phyloP scores from a whole-genome alignment of 2,797 vertebrate species.

The Fratercula arctica region DNA sequence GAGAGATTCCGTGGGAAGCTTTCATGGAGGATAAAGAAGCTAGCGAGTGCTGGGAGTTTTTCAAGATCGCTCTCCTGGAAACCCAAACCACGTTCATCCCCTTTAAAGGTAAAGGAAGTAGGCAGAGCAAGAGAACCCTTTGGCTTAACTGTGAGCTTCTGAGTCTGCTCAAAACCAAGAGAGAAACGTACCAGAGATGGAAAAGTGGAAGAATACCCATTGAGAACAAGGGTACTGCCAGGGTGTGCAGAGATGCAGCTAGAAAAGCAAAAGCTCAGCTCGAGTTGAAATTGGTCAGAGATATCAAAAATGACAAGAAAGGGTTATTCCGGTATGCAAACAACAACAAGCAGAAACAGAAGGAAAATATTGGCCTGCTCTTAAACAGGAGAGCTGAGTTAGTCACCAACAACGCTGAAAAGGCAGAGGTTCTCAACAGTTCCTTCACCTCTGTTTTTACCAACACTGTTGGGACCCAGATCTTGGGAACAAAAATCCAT shows the following conservation, averaged over 20 bases:
- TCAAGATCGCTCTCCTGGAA: background rate
- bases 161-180: background rate
- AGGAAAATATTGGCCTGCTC: background rate
- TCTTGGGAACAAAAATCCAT: background rate
- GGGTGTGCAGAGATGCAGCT: background rate
- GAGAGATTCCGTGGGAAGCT: background rate
- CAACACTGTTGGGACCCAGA: background rate
- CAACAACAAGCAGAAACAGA: background rate
- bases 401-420: background rate
- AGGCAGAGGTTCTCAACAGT: background rate
- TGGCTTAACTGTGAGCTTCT: background rate
- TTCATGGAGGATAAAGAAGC: background rate
- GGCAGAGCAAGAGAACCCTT: background rate
- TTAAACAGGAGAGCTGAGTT: background rate
- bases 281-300: background rate
- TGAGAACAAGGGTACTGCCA: background rate
- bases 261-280: background rate
- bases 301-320: background rate
- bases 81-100: background rate
- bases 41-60: background rate
- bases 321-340: background rate
- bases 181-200: background rate
- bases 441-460: background rate
- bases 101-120: background rate
- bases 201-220: background rate